Base-by-base conservation (phyloP, 2,888 invertebrate genomes). In the Helleia helle region DNA sequence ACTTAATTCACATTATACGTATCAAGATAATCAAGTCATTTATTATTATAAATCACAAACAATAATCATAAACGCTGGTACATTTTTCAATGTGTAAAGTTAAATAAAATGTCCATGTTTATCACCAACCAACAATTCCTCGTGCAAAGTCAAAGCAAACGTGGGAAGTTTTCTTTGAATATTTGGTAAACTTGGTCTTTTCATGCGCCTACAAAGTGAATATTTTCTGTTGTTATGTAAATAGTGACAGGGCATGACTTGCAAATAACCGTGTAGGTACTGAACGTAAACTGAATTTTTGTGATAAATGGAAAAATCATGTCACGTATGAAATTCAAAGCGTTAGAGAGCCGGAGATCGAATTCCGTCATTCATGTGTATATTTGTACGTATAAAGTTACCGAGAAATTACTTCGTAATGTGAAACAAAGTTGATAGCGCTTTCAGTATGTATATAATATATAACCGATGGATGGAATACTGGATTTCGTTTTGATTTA, bases 281-380 rank as follows among this genome's bases (percentile, higher is more conserved):
- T 34, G 34, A 22, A 34, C 18, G 34, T 8, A 18, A 34, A 34
- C 34, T 34, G 8, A 34, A 18, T 34, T 34, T 29, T 34, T 17
- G 34, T 12, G 18, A 18, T 18, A 22, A 34, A 34, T 34, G 34
- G 34, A 31, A 40, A 40, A 40, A 31, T 40, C 31, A 7, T 40
- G 40, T 40, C 39, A 40, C 39, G 40, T 40, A 26, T 26, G 18
- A 17, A 8, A 15, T 36, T 30, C 18, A 31, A 34, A 34, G 18
- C 22, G 34, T 11, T 34, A 22, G 34, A 34, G 28, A 14, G 34
- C 17, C 31, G 18, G 6, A 18, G 18, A 34, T 34, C 18, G 34
- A 18, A 12, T 34, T 34, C 34, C 11, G 31, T 11, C 17, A 31
- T 30, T 28, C 22, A 8, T 29, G 14, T 11, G 34, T 11, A n/a